Percentiles rank a stretch among this genome's conserved stretches.
phyloP scores from a whole-genome alignment of 2,797 vertebrate genomes.

The Spatula clypeata region DNA sequence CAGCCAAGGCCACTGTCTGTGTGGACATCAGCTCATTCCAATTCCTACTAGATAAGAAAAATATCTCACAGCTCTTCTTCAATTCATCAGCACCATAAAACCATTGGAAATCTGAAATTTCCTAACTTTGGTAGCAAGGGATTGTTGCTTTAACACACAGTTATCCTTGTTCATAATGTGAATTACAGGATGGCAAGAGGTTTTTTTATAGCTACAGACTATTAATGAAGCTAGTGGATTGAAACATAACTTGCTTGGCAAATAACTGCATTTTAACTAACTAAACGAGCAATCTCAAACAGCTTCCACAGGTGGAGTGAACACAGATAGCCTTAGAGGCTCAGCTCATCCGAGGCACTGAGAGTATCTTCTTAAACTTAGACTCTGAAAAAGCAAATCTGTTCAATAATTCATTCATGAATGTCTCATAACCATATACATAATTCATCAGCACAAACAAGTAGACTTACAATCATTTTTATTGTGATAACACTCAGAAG shows the following conservation, averaged over 20 bases:
- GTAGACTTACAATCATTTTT: neutral
- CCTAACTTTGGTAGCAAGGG: neutral
- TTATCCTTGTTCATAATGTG: neutral
- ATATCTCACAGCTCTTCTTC: neutral
- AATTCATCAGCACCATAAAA: neutral
- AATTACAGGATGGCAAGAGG: neutral
- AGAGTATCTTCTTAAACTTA: neutral
- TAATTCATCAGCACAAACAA: neutral
- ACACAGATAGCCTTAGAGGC: neutral
- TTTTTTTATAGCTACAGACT: neutral
- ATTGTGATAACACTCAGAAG: neutral
- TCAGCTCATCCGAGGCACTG: neutral
- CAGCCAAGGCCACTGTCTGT: neutral
- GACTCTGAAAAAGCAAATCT: neutral
- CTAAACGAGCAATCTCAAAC: neutral
- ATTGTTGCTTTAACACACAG: rapidly evolving
- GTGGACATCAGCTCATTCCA: neutral
- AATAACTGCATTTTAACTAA: neutral
- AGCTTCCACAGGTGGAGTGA: neutral
- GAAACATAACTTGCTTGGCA: neutral
- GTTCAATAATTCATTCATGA: neutral
- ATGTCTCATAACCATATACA: neutral
- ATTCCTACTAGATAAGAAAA: neutral
- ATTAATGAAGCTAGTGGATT: rapidly evolving
- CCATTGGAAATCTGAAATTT: rapidly evolving